phyloP scores from a whole-genome alignment of 2,888 invertebrate genomes.

The Uropetala carovei region DNA sequence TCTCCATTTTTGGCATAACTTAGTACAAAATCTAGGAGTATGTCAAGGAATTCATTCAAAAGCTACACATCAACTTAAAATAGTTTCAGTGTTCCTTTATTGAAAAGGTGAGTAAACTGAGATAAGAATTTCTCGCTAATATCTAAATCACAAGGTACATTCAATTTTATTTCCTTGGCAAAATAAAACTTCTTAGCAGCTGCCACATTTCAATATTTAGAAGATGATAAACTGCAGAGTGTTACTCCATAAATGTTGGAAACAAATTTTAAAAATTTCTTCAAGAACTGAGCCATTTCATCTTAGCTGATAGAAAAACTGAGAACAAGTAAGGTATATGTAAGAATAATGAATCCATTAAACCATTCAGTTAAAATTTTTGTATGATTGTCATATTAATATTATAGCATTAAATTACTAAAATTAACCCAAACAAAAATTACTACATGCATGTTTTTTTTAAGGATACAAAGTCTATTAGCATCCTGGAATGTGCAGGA shows the following conservation, averaged over 20 bases:
- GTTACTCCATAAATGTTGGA: not conserved
- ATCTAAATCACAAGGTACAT: not conserved
- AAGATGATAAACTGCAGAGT: too few relatives aligned
- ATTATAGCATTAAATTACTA: not conserved
- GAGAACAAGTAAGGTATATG: not conserved
- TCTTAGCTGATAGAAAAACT: not conserved
- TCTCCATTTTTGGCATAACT: slow-evolving; percentile 97
- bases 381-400: not conserved
- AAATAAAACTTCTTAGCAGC: too few relatives aligned
- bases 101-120: not conserved
- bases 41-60: slow-evolving; percentile 67
- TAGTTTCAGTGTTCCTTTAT: not conserved
- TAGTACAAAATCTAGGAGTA: slow-evolving; percentile 88
- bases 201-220: too few relatives aligned
- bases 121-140: not conserved
- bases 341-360: not conserved
- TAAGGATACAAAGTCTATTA: slow-evolving; percentile 85
- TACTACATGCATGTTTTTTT: too few relatives aligned
- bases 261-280: not conserved
- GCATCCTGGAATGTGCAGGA: slow-evolving; percentile 98
- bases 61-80: not conserved
- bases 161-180: not conserved
- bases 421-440: too few relatives aligned
- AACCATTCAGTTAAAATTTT: not conserved
- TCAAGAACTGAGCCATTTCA: not conserved